Evolutionary conservation across 2,113 vertebrate species (phyloP).

Genomic region (Crocuta crocuta): DNA sequence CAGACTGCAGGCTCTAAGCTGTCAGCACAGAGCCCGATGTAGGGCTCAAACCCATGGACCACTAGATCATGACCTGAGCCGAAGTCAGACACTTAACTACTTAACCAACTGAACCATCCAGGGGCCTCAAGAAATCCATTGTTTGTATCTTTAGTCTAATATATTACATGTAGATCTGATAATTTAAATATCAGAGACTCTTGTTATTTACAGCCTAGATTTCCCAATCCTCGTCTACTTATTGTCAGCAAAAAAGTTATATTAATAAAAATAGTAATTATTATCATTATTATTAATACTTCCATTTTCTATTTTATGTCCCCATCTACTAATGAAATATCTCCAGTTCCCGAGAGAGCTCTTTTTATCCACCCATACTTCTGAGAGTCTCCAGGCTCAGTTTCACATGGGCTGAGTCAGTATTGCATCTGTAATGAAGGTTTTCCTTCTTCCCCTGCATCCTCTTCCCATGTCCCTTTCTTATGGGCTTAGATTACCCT

Average conservation of each 20-base stretch:
- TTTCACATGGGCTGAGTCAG: neutral
- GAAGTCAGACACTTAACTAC: too few species aligned
- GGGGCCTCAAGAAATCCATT: neutral
- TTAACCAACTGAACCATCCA: too few species aligned
- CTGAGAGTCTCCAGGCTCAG: neutral
- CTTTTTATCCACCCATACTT: neutral
- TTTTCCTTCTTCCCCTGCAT: neutral
- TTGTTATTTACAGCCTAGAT: neutral
- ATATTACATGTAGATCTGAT: neutral
- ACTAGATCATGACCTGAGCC: too few species aligned
- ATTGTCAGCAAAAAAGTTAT: neutral
- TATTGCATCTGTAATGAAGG: neutral
- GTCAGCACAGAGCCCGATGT: too few species aligned
- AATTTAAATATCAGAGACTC: neutral
- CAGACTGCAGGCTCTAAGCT: too few species aligned
- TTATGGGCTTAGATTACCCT: neutral
- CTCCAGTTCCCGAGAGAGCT: neutral
- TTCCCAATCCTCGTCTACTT: neutral
- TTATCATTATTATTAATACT: neutral
- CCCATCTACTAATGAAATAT: neutral
- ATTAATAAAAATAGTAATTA: neutral
- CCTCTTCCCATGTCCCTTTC: neutral
- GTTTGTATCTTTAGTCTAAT: conserved; percentile 55
- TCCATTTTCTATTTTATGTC: neutral
- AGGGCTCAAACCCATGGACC: too few species aligned